Percentiles rank a stretch among this genome's conserved stretches.
Evolutionary conservation across 2,797 vertebrate species (phyloP).

Genomic region (Hippopotamyrus pictus): DNA sequence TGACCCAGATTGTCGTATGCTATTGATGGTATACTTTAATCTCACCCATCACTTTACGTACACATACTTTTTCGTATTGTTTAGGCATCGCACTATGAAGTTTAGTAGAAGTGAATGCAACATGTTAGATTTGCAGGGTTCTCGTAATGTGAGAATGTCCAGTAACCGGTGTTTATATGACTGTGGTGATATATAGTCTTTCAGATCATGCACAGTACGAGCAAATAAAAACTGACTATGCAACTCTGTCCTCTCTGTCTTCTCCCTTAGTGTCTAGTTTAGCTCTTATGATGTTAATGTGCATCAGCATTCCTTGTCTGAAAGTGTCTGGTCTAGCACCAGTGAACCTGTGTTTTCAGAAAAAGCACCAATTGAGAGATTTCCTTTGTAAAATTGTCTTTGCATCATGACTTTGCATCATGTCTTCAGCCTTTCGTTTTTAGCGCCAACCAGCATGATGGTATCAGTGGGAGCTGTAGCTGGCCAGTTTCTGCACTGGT

Average conservation of each 20-base stretch:
- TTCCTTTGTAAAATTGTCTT: not conserved
- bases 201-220: not conserved
- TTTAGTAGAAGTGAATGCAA: not conserved
- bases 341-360: not conserved
- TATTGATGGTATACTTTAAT: not conserved
- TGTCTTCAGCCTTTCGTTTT: not conserved
- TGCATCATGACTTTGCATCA: not conserved
- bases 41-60: not conserved
- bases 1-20: not conserved
- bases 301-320: not conserved
- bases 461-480: not conserved
- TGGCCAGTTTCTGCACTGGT: not conserved
- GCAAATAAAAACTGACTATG: not conserved
- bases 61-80: not conserved
- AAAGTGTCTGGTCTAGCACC: not conserved
- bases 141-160: not conserved
- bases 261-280: not conserved
- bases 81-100: not conserved
- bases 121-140: not conserved
- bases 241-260: not conserved
- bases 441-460: not conserved
- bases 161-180: not conserved
- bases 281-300: not conserved
- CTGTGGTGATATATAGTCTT: too few species aligned
- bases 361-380: not conserved